Evolutionary conservation across 2,888 invertebrate genomes (phyloP).

Genomic region (Patella pellucida): DNA sequence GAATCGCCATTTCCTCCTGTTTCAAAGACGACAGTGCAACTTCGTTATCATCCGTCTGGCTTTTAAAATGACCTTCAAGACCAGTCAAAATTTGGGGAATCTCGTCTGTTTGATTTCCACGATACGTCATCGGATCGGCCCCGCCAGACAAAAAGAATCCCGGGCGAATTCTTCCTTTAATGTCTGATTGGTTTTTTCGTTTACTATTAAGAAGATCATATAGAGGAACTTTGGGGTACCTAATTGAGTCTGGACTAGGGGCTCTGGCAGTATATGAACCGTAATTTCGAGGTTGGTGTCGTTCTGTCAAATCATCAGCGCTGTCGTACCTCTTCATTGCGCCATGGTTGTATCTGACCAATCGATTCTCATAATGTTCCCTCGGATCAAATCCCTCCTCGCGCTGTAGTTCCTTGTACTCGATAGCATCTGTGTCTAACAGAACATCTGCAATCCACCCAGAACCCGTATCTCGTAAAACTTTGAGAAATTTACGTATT

Average conservation of each 20-base stretch:
- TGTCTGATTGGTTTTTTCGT: not conserved
- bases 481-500: slow-evolving; percentile 36
- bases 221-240: not conserved
- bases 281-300: not conserved
- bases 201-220: not conserved
- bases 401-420: slow-evolving; percentile 16
- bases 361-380: slow-evolving; percentile 7
- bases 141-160: slow-evolving; percentile 9
- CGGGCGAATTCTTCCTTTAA: slow-evolving; percentile 14
- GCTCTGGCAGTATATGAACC: not conserved
- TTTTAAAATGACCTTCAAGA: slow-evolving; percentile 18
- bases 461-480: slow-evolving; percentile 35
- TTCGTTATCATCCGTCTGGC: slow-evolving; percentile 27
- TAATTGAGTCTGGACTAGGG: not conserved
- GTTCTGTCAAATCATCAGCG: not conserved
- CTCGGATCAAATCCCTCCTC: not conserved
- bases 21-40: slow-evolving; percentile 36
- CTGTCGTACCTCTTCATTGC: not conserved
- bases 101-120: slow-evolving; percentile 1
- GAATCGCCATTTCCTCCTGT: slow-evolving; percentile 42
- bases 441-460: slow-evolving; percentile 37
- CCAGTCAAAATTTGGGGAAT: slow-evolving; percentile 10
- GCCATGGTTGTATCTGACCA: not conserved
- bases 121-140: not conserved
- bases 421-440: slow-evolving; percentile 36